Percentiles rank a stretch among this genome's conserved stretches.
These are phyloP conservation scores for Pseudorasbora parva DNA, from an alignment of 2,113 vertebrate genomes.

Conservation along the genomic window DNA sequence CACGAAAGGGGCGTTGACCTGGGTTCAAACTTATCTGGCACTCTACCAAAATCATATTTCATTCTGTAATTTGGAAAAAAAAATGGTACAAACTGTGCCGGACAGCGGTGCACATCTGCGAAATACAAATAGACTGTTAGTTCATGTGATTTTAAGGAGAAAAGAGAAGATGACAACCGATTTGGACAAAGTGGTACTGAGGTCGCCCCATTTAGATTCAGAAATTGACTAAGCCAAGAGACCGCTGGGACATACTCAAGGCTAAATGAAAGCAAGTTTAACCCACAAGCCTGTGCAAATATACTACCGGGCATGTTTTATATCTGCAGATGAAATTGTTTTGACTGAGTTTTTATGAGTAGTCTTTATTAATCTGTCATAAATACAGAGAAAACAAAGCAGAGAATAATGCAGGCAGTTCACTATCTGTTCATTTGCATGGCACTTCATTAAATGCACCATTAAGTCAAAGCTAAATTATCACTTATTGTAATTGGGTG, in stretches of 20 bases:
- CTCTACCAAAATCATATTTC: constrained; percentile 57
- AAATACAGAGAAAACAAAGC: background rate
- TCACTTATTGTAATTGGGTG: constrained; percentile 43
- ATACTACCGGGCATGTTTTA: constrained; percentile 33
- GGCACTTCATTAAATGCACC: constrained; percentile 46
- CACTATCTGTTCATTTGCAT: constrained; percentile 21
- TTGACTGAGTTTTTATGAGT: constrained; percentile 5
- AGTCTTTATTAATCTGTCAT: background rate
- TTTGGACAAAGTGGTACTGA: background rate
- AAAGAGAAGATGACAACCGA: constrained; percentile 15
- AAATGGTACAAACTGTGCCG: constrained; percentile 53
- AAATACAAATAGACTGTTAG: constrained; percentile 28
- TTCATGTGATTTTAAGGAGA: background rate
- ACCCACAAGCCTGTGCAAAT: constrained; percentile 36
- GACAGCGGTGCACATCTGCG: background rate
- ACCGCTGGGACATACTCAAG: constrained; percentile 6
- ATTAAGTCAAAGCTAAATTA: constrained; percentile 48
- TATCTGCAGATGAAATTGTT: constrained; percentile 23
- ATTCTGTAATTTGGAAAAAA: constrained; percentile 68
- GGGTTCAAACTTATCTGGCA: constrained; percentile 43
- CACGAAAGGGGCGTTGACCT: constrained; percentile 1
- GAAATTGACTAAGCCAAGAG: background rate
- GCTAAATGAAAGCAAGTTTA: constrained; percentile 22
- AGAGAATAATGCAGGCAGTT: constrained; percentile 39
- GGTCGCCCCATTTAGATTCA: background rate